Conservation (phyloP, 2,113 vertebrate species). For the Bos indicus region DNA sequence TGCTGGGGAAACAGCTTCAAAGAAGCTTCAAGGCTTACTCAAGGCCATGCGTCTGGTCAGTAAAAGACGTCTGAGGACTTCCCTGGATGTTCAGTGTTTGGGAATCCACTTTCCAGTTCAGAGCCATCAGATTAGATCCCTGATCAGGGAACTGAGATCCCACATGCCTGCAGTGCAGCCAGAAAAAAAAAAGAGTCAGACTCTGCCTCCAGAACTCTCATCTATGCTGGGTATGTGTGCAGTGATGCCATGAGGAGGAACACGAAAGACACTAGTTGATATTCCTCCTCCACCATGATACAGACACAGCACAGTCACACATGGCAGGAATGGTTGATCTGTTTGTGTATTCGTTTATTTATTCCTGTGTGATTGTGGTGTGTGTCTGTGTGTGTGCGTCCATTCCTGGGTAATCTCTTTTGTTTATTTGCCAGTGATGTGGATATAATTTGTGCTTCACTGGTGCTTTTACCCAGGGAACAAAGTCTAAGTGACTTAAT, state of each 20-base stretch:
- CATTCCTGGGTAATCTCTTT: background rate
- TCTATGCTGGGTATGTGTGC: too few species aligned
- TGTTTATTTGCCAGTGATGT: background rate
- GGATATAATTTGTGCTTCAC: background rate
- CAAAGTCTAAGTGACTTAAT: background rate
- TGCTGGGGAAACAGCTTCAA: background rate
- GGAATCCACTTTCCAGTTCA: background rate
- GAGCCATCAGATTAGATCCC: background rate
- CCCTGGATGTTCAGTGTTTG: background rate
- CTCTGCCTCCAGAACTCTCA: too few species aligned
- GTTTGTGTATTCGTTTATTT: background rate
- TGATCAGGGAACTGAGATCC: background rate
- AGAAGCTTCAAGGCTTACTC: background rate
- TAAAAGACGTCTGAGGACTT: background rate
- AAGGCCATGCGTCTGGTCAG: background rate
- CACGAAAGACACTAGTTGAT: fast-evolving
- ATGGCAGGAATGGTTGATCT: background rate
- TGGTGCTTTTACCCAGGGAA: background rate
- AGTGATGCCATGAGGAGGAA: fast-evolving
- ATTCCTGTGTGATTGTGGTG: background rate
- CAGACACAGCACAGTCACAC: background rate
- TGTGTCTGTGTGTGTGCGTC: background rate
- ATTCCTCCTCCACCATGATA: background rate
- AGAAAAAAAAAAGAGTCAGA: background rate
- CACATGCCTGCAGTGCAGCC: background rate